Percentiles rank a stretch among this genome's conserved stretches.
Conservation (phyloP, 2,113 vertebrate species). For the Cyphomyrus plagiostoma region DNA sequence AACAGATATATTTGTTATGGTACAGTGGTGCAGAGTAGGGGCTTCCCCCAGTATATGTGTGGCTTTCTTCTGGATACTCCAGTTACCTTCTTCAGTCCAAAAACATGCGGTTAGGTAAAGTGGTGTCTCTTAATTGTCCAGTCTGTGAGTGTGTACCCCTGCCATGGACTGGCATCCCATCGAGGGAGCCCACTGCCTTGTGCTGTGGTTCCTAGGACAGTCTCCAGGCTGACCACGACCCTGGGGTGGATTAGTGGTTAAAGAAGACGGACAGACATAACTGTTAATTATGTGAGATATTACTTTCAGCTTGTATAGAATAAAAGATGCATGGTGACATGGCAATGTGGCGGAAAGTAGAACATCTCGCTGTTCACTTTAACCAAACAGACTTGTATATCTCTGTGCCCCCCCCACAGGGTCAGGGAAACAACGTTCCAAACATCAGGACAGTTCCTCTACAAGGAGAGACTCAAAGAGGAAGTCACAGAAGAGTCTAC, state of each 20-base stretch:
- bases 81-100: background rate
- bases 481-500: constrained; percentile 84
- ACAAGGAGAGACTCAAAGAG: constrained; percentile 55
- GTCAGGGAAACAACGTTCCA: constrained; percentile 51
- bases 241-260: background rate
- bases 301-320: background rate
- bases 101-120: background rate
- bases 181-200: background rate
- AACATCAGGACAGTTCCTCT: background rate
- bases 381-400: background rate
- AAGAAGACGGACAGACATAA: background rate
- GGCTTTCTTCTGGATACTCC: background rate
- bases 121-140: background rate
- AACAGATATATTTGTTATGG: background rate
- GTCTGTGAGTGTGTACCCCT: background rate
- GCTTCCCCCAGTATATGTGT: background rate
- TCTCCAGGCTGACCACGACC: background rate
- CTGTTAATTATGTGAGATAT: background rate
- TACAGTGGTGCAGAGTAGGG: background rate
- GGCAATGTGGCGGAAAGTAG: background rate
- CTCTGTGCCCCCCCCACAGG: constrained; percentile 25
- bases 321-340: background rate
- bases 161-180: background rate
- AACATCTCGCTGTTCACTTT: background rate
- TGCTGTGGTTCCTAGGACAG: background rate